Evolutionary conservation across 2,888 invertebrate species (phyloP), one percentile per base, ranked within the genome.

Genomic region (Cheilosia scutellata): DNA sequence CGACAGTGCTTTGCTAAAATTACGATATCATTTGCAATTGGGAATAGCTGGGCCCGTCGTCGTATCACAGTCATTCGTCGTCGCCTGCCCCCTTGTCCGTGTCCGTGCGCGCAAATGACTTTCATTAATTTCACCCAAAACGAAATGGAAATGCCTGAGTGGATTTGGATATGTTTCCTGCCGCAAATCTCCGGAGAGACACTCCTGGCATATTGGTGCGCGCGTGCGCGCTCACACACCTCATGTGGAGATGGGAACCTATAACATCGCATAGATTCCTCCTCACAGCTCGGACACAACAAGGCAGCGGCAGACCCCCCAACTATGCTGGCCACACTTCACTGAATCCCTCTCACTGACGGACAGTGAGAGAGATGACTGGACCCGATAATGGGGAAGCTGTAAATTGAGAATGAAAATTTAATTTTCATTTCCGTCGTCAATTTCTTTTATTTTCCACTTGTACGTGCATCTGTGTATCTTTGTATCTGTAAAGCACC

Each of bases 81-180:
- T 58, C 42, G 55, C 57, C 58, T 33, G 29, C 62, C 78, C 58
- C 51, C 66, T 62, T 49, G 72, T 74, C 66, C 27, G 58, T 49
- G 33, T 47, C 75, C 60, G 65, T 47, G 80, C 60, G 65, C 33
- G 55, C 62, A 86, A 86, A 86, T 86, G 82, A 82, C 82, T 80
- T 86, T 86, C 86, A 82, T 86, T 86, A 82, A 86, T 82, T 82
- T 86, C 82, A 71, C 68, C 77, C 68, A 63, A 86, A 86, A 82
- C 86, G 82, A 82, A 82, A 82, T 80, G 82, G 76, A 80, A 84
- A 84, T 84, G 75, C 70, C 65, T 47, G 44, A 74, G 49, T 68
- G 63, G 62, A 58, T 62, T 44, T 44, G 29, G n/a, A 63, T 79
- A 72, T 49, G 74, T 83, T 83, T 79, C 83, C 83, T 70, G 75